Base-by-base conservation (phyloP, 1,140 invertebrate species). In the Chrysoperla carnea region DNA sequence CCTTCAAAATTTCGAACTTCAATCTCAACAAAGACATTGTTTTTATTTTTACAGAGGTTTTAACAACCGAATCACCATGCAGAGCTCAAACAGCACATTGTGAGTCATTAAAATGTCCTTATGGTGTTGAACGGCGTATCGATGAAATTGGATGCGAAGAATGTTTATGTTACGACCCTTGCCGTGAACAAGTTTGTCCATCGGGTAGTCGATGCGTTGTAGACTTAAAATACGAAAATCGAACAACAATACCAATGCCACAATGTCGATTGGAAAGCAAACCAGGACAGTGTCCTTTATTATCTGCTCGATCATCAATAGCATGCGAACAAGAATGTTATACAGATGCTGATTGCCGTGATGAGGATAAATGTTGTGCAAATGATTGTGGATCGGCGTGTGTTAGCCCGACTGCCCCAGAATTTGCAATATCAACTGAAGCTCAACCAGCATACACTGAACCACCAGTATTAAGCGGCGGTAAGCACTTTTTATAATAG, bases 91-190 rank as follows among this genome's bases (percentile, higher is more conserved):
- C 61, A 23, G 64, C 70, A 11, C 67, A 79, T 50, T 84, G 81
- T 48, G 53, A 52, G 3, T 53, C 52, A 0, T 56, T 79, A 5
- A 67, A 67, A 2, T 91, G 87, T 65, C 72, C 76, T 0, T 88
- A 83, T 53, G 84, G 84, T 17, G 67, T 79, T 8, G 78, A 83
- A 51, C 70, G 71, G n/a, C 76, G 67, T 43, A 67, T 77, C 1
- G 76, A 76, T 46, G 56, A 61, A 13, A 59, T 70, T 14, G 68
- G 68, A 36, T 91, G 86, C 58, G 70, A 74, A 39, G 62, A 70
- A n/a, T 91, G 87, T 55, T 61, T 71, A 8, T 92, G 88, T 55
- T 62, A 67, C 39, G 68, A 90, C 58, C 87, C 85, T 0, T 91
- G 87, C 53, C 61, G 63, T 11, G 58, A 61, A 11, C 65, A 73